These are phyloP conservation scores for Hafferia zeledoni DNA, from an alignment of 2,797 vertebrate genomes.

Conservation along the genomic window DNA sequence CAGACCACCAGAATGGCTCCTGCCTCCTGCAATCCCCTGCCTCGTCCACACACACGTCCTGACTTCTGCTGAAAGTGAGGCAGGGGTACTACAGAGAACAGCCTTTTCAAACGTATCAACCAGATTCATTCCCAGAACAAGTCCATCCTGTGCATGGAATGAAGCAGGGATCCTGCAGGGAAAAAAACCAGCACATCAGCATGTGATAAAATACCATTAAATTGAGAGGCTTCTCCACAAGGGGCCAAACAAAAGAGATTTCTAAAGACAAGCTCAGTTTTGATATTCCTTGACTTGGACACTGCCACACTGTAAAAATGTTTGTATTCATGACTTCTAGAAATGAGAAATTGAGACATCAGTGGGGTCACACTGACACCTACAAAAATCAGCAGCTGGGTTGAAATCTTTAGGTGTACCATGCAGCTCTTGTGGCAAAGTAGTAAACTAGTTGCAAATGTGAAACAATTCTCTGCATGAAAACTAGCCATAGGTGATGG, in stretches of 20 bases:
- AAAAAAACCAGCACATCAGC: background rate
- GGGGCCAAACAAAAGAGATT: background rate
- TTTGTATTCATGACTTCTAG: background rate
- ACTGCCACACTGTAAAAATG: background rate
- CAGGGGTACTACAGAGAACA: slow-evolving; percentile 30
- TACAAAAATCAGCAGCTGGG: background rate
- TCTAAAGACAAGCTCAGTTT: background rate
- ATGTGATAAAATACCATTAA: accelerated
- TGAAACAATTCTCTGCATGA: background rate
- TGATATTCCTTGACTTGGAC: background rate
- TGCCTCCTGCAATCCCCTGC: slow-evolving; percentile 19
- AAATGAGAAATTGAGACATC: background rate
- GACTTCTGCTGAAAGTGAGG: slow-evolving; percentile 35
- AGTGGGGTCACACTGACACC: background rate
- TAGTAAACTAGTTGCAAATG: background rate
- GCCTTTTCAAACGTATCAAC: background rate
- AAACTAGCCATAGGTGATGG: background rate
- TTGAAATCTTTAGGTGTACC: background rate
- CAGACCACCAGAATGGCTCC: background rate
- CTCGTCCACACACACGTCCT: background rate
- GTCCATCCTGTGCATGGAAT: background rate
- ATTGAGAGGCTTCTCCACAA: background rate
- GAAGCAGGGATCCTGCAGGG: background rate
- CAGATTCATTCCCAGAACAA: slow-evolving; percentile 37
- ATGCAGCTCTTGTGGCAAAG: background rate